Conservation (phyloP, 2,113 vertebrate species). For the Rhinolophus ferrumequinum region DNA sequence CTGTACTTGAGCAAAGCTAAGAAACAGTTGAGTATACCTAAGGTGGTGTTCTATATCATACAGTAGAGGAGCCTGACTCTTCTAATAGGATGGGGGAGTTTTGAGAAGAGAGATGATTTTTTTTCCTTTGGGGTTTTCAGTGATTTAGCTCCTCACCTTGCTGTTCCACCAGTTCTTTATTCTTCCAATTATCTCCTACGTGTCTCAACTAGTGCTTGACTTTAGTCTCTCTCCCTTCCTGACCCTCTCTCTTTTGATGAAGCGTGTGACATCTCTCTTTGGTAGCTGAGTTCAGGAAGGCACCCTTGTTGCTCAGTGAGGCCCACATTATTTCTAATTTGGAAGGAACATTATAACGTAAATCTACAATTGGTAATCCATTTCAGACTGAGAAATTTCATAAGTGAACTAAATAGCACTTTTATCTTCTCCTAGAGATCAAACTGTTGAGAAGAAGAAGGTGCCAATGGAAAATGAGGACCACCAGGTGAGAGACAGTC, state of each 20-base stretch:
- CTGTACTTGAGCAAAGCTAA: constrained; percentile 87
- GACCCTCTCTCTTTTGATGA: background rate
- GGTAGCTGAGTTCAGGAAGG: background rate
- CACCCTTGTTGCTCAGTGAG: background rate
- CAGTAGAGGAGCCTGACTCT: background rate
- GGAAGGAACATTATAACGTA: constrained; percentile 3
- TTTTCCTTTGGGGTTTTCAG: background rate
- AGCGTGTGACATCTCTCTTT: constrained; percentile 23
- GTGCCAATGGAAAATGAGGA: constrained; percentile 42
- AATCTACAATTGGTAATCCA: background rate
- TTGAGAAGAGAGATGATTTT: background rate
- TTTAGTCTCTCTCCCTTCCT: background rate
- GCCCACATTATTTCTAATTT: constrained; percentile 50
- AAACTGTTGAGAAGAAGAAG: constrained; percentile 65
- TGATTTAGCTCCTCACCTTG: constrained; percentile 2
- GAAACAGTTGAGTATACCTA: constrained; percentile 86
- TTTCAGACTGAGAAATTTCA: constrained; percentile 23
- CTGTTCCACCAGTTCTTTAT: constrained; percentile 9
- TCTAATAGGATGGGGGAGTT: background rate
- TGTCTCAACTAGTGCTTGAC: constrained; percentile 4
- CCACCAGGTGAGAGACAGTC: constrained; percentile 71
- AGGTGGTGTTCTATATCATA: constrained; percentile 22
- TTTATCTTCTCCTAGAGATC: constrained; percentile 72
- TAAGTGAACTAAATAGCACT: constrained; percentile 53
- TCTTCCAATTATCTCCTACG: constrained; percentile 25